Base-by-base conservation (phyloP, 92 coral and sea anemone genomes). In the Hydrozoanthus gracilis region DNA sequence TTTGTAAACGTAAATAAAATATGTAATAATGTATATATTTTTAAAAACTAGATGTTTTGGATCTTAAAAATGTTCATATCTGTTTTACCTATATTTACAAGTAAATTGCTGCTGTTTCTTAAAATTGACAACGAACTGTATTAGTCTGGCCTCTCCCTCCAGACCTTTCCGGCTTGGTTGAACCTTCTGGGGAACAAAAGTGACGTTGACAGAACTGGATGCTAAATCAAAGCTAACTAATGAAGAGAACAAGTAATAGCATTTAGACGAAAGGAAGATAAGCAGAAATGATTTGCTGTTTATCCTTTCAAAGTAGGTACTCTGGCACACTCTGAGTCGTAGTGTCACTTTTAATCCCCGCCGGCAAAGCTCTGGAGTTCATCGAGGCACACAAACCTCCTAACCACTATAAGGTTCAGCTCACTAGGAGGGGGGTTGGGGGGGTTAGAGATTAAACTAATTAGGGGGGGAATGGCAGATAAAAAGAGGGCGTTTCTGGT, bases 131-230 rank as follows among this genome's bases (percentile, higher is more conserved):
- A 68, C 73, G 73, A 68, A 68, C 73, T 68, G 73, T 68, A 68
- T 68, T 68, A 3, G 73, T 68, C 73, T 68, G 73, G 49, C 73
- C 73, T 68, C 73, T 68, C 73, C 45, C 73, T 68, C 73, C 35
- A 68, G 48, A 68, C 73, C 73, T 17, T 27, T 68, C 73, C 73
- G 47, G 47, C 73, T 17, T 39, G 73, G 73, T 68, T 68, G 73
- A 12, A 68, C 73, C 73, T 39, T 4, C 48, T 39, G 48, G 73
- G 73, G 73, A 35, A 14, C 8, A 68, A 35, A 68, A 45, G 48
- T 68, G 73, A 68, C 73, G 44, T 52, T 12, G 9, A 52, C 48
- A 7, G 35, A 5, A 68, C n/a, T 13, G 13, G 14, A 68, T 9
- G 8, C 13, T 35, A 45, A 68, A 27, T 27, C 39, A 27, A 27